Evolutionary conservation across 2,888 invertebrate species (phyloP).

Genomic region (Clivina fossor): DNA sequence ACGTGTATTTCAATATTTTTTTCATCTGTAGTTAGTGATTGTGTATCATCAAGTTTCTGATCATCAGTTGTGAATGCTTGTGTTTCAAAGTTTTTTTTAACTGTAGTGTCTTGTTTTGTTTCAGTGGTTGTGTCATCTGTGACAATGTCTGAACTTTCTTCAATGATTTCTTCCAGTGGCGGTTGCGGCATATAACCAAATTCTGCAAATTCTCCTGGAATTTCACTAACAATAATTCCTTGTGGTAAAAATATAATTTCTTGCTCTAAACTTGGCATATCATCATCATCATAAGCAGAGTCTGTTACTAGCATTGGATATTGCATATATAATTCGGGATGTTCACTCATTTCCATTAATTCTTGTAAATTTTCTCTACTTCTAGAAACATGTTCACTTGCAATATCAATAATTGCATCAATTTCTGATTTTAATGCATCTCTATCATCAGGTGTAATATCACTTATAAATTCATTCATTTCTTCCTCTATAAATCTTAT

Average conservation of each 20-base stretch:
- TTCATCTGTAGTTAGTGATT: not conserved
- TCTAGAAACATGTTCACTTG: constrained; percentile 16
- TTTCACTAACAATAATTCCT: not conserved
- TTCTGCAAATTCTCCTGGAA: constrained; percentile 5
- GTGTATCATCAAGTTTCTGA: not conserved
- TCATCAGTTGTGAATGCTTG: not conserved
- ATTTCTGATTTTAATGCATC: constrained; percentile 17
- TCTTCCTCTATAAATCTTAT: constrained; percentile 26
- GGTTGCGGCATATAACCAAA: not conserved
- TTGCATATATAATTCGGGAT: not conserved
- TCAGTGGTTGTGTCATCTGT: constrained; percentile 1
- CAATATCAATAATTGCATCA: constrained; percentile 21
- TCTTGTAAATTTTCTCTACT: constrained; percentile 11
- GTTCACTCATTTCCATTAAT: not conserved
- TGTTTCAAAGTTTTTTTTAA: not conserved
- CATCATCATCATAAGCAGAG: not conserved
- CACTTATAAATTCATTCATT: constrained; percentile 14
- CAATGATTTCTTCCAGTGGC: constrained; percentile 3
- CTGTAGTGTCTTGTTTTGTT: constrained; percentile 4
- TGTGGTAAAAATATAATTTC: constrained; percentile 1
- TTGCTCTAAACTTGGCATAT: constrained; percentile 1
- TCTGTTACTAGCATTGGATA: not conserved
- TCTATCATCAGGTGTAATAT: constrained; percentile 19
- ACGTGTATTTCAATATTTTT: not conserved
- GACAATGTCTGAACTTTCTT: not conserved